Evolutionary conservation across 2,797 vertebrate genomes (phyloP), one percentile per base, ranked within the genome.

Genomic region (Acanthurus tractus): DNA sequence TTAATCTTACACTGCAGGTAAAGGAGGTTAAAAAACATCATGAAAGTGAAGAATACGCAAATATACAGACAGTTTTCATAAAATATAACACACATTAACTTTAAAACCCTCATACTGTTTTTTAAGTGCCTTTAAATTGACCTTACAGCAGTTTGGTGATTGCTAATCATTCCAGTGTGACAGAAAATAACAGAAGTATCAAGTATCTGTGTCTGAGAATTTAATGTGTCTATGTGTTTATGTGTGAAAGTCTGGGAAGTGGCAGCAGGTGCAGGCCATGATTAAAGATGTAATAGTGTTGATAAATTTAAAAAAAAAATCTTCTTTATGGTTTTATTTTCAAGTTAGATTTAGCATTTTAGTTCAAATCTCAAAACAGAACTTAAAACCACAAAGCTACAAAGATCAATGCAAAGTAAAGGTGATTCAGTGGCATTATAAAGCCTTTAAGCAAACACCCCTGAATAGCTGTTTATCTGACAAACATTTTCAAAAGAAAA

Each of bases 211-310:
- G 7, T 54, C 44, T 50, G 67, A 64, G 63, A 53, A n/a, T 74
- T 56, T 23, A 58, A 29, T 70, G 61, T 23, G 34, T 76, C 46
- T 61, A 25, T 48, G 76, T 85, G 79, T 81, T 82, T 78, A 71
- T 86, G 77, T 74, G 82, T 61, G 77, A 79, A 68, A 80, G 68
- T 23, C 67, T 74, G 38, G 40, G 42, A 64, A 74, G 52, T 64
- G 50, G 62, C 53, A 46, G 61, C 0, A 1, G 67, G 53, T 48
- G 25, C n/a, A 61, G 57, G 18, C 22, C 34, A 50, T 8, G n/a
- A 3, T 6, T 11, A 14, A 14, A 13, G 20, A 46, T 44, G 40
- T 29, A 73, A 63, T 46, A 6, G n/a, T 23, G 50, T 50, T 59
- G 46, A 63, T 62, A 40, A 25, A 65, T 80, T 57, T 22, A 69